Conservation (phyloP, 2,797 vertebrate species). For the Tragelaphus oryx region DNA sequence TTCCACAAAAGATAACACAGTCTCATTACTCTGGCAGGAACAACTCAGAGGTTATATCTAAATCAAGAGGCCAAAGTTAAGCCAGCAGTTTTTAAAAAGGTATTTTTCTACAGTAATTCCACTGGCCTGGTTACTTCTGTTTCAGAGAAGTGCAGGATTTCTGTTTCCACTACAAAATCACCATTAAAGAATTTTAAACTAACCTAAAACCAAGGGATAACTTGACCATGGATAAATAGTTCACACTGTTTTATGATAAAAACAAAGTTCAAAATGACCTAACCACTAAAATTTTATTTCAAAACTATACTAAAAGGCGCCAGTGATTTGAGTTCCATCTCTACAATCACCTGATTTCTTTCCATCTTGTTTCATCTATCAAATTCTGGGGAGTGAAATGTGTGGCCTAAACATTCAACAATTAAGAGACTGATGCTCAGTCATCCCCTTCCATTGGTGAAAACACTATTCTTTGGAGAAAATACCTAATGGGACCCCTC, state of each 20-base stretch:
- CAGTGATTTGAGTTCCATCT: neutral
- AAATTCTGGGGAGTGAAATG: neutral
- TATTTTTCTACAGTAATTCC: neutral
- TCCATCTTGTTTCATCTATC: neutral
- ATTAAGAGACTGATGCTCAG: neutral
- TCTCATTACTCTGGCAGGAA: neutral
- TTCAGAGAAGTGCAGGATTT: neutral
- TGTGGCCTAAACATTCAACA: neutral
- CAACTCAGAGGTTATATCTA: neutral
- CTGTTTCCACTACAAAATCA: neutral
- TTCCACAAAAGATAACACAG: neutral
- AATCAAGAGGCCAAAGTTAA: neutral
- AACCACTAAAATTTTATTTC: conserved; percentile 23
- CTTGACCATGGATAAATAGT: neutral
- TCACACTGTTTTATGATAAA: neutral
- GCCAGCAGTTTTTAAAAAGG: neutral
- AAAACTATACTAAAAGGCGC: neutral
- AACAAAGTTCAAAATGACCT: neutral
- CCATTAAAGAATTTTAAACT: conserved; percentile 29
- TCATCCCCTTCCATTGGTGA: neutral
- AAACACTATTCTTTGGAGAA: neutral
- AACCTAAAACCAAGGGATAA: neutral
- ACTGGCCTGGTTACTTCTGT: neutral
- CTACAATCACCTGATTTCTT: neutral
- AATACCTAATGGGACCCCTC: neutral